These are phyloP conservation scores for Sussaba pulchella DNA, from an alignment of 2,888 invertebrate species.

Conservation along the genomic window DNA sequence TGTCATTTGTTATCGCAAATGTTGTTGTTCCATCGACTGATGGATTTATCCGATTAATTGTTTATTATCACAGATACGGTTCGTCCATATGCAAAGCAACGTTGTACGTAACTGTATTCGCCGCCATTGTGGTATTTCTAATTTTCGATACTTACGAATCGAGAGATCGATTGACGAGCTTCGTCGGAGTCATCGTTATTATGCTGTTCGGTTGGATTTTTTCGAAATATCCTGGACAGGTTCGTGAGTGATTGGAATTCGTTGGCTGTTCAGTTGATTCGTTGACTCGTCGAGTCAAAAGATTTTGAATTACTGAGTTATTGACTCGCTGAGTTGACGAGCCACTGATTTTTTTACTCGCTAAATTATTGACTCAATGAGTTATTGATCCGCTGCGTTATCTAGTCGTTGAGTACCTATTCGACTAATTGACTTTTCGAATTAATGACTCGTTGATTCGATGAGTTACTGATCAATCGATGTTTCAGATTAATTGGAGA, in stretches of 20 bases:
- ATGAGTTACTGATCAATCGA: not conserved
- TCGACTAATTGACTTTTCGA: no score
- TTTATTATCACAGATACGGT: conserved; percentile 84
- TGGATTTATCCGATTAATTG: not conserved
- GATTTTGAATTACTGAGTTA: not conserved
- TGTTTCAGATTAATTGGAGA: conserved; percentile 89
- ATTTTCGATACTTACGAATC: conserved; percentile 87
- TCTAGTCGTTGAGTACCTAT: no score
- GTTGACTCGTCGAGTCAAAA: not conserved
- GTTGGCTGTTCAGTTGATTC: not conserved
- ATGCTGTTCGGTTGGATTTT: conserved; percentile 88
- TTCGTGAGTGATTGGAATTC: conserved; percentile 75
- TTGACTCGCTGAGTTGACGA: not conserved
- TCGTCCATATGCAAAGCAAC: conserved; percentile 76
- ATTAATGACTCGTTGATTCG: no score
- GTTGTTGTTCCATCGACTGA: not conserved
- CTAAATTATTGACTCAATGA: not conserved
- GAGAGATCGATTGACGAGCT: conserved; percentile 88
- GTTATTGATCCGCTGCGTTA: not conserved
- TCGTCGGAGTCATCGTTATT: conserved; percentile 88
- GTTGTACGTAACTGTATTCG: conserved; percentile 84
- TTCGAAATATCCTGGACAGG: conserved; percentile 87
- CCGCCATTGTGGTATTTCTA: conserved; percentile 86
- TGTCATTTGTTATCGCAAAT: not conserved
- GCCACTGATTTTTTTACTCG: not conserved